Percentiles rank a stretch among this genome's conserved stretches.
phyloP scores from a whole-genome alignment of 2,113 vertebrate genomes.

The Peromyscus polionotus region DNA sequence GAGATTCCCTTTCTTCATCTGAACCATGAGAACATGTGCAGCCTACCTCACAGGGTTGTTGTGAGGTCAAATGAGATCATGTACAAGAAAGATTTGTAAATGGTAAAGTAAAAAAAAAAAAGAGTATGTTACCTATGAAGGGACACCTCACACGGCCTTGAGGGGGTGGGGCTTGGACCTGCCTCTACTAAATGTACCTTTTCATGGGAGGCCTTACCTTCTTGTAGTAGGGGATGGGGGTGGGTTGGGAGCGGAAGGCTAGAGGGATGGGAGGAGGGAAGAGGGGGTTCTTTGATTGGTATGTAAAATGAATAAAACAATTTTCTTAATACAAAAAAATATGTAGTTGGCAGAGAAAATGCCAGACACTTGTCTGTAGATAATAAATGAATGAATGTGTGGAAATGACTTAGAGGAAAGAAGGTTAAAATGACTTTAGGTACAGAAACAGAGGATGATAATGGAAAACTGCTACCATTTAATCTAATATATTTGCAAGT shows the following conservation, averaged over 20 bases:
- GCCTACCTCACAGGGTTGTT: constrained; percentile 85
- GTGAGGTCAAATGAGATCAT: constrained; percentile 81
- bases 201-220: too few species aligned
- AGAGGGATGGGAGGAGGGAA: too few species aligned
- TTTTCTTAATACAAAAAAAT: too few species aligned
- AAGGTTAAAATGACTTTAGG: neutral
- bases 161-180: too few species aligned
- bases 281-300: too few species aligned
- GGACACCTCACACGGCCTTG: too few species aligned
- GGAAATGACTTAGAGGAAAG: neutral
- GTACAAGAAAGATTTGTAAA: constrained; percentile 77
- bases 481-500: neutral
- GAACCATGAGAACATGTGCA: constrained; percentile 69
- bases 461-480: neutral
- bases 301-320: too few species aligned
- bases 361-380: neutral
- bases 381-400: neutral
- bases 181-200: too few species aligned
- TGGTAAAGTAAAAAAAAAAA: constrained; percentile 62
- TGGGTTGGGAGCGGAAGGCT: too few species aligned
- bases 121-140: too few species aligned
- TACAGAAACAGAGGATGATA: neutral
- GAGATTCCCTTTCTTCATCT: constrained; percentile 64
- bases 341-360: neutral
- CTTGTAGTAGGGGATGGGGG: too few species aligned